phyloP scores from a whole-genome alignment of 1,140 invertebrate genomes.

The Polypedilum vanderplanki region DNA sequence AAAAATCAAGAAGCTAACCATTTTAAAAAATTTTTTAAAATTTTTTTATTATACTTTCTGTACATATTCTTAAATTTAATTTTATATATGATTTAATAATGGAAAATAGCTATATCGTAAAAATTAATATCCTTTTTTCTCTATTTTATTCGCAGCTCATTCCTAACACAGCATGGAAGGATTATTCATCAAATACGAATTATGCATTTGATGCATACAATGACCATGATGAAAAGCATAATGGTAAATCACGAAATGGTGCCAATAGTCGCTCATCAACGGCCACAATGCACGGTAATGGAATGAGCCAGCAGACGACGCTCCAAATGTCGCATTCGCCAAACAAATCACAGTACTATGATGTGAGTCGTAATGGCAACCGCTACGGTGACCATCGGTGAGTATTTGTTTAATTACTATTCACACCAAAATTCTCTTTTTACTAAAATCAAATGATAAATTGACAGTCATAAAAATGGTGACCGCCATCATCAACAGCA shows the following conservation, averaged over 20 bases:
- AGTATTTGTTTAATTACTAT: background rate
- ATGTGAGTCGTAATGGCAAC: conserved; percentile 33
- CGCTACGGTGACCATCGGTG: conserved; percentile 20
- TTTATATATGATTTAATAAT: too few species aligned
- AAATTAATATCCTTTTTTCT: background rate
- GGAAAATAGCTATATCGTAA: background rate
- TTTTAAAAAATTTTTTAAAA: too few species aligned
- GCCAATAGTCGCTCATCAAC: conserved; percentile 30
- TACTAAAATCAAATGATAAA: background rate
- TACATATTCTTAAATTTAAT: too few species aligned
- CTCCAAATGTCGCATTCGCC: conserved; percentile 44
- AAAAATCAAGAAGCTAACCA: too few species aligned
- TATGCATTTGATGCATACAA: conserved; percentile 81
- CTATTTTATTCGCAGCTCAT: conserved; percentile 52
- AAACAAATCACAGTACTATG: conserved; percentile 42
- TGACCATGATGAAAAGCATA: conserved; percentile 60
- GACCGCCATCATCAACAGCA: conserved; percentile 34
- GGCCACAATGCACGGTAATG: conserved; percentile 4
- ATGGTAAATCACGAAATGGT: conserved; percentile 44
- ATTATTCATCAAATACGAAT: conserved; percentile 77
- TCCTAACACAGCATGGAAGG: conserved; percentile 76
- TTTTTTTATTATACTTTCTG: too few species aligned
- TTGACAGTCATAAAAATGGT: conserved; percentile 2
- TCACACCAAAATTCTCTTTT: background rate
- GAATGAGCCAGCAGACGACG: conserved; percentile 38